Evolutionary conservation across 2,113 vertebrate species (phyloP).

Genomic region (Microcebus jonahi): DNA sequence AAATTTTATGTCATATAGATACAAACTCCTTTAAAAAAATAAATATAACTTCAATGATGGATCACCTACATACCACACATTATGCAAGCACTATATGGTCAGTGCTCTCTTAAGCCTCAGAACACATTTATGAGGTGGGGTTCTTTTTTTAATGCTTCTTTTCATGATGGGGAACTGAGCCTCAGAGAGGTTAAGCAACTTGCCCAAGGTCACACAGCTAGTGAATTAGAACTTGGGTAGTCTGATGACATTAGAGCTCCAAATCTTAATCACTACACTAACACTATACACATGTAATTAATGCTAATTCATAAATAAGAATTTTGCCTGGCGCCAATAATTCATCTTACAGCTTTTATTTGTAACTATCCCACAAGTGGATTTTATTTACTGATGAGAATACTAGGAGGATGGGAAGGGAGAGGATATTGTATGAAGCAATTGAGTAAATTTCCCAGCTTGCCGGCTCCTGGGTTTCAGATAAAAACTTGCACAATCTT

Average conservation of each 20-base stretch:
- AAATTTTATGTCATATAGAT: background rate
- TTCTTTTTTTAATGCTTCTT: background rate
- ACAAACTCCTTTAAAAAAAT: background rate
- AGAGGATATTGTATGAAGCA: background rate
- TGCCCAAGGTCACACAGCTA: background rate
- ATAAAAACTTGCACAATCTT: constrained; percentile 44
- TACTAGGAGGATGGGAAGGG: background rate
- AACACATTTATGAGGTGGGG: background rate
- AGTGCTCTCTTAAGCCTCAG: background rate
- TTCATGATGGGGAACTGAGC: background rate
- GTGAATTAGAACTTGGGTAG: background rate
- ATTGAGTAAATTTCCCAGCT: background rate
- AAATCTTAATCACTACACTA: background rate
- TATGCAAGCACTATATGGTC: background rate
- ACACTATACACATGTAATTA: background rate
- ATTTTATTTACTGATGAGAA: background rate
- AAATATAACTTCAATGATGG: background rate
- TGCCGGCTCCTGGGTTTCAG: background rate
- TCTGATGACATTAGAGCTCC: background rate
- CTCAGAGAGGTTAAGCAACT: background rate
- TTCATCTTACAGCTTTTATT: background rate
- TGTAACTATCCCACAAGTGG: background rate
- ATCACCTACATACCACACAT: background rate
- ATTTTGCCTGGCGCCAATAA: background rate
- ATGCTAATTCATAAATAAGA: background rate